Evolutionary conservation across 2,113 vertebrate genomes (phyloP).

Genomic region (Osmerus mordax): DNA sequence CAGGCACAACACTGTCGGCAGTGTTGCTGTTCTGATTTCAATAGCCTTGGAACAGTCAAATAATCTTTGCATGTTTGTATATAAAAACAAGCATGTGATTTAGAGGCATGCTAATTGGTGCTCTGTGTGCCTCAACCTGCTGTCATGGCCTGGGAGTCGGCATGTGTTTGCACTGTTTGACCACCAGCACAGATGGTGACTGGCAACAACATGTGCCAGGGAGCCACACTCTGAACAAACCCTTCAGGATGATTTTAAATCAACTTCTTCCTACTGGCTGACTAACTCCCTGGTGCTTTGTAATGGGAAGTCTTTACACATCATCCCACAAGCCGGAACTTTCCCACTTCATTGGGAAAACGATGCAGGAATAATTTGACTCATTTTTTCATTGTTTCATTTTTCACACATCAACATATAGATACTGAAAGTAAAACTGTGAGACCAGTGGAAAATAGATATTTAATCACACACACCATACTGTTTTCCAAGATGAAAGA

Average conservation of each 20-base stretch:
- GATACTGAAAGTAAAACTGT: neutral
- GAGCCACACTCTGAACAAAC: neutral
- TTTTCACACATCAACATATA: neutral
- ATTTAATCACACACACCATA: conserved; percentile 45
- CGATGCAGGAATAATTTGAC: neutral
- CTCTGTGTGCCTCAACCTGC: conserved; percentile 1
- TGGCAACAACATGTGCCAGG: conserved; percentile 12
- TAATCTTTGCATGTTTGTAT: too few relatives aligned
- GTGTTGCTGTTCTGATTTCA: too few relatives aligned
- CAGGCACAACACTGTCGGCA: too few relatives aligned
- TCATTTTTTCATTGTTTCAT: neutral
- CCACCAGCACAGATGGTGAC: conserved; percentile 27
- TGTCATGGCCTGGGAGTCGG: conserved; percentile 32
- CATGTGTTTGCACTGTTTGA: conserved; percentile 33
- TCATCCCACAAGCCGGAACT: too few relatives aligned
- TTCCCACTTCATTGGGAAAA: neutral
- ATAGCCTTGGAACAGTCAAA: too few relatives aligned
- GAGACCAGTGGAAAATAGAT: conserved; percentile 28
- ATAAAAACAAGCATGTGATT: neutral
- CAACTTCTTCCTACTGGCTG: neutral
- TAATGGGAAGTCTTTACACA: neutral
- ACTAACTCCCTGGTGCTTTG: conserved; percentile 2
- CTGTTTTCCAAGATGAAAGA: conserved; percentile 56
- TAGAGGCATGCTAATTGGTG: neutral
- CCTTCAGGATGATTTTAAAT: conserved; percentile 3